phyloP scores from a whole-genome alignment of 2,797 vertebrate species.

The Galagoides demidoff region DNA sequence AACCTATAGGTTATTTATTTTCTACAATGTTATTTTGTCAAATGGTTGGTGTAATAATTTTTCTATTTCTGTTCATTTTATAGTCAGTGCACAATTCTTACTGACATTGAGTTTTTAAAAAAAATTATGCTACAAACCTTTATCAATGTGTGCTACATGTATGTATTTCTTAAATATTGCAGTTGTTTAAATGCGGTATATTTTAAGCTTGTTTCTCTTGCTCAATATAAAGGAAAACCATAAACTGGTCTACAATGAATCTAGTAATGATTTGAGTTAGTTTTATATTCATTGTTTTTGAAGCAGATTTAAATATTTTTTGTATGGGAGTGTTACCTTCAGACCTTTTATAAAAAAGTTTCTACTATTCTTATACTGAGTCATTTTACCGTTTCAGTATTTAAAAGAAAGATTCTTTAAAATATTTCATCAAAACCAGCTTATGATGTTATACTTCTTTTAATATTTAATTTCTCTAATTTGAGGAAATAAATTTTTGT shows the following conservation, averaged over 20 bases:
- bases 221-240: not conserved
- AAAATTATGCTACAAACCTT: slow-evolving; percentile 39
- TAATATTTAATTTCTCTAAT: slow-evolving; percentile 50
- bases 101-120: slow-evolving; percentile 36
- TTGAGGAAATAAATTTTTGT: not conserved
- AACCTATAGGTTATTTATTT: slow-evolving; percentile 41
- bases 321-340: not conserved
- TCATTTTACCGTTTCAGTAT: slow-evolving; percentile 32
- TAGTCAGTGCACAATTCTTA: slow-evolving; percentile 27
- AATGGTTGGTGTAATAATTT: not conserved
- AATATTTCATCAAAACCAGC: not conserved
- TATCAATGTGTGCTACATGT: slow-evolving; percentile 1
- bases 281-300: slow-evolving; percentile 58
- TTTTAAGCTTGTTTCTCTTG: slow-evolving; percentile 52
- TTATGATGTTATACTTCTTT: slow-evolving; percentile 45
- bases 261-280: slow-evolving; percentile 31
- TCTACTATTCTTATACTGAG: slow-evolving; percentile 10
- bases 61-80: slow-evolving; percentile 13
- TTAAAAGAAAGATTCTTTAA: slow-evolving; percentile 58
- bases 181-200: not conserved
- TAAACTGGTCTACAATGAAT: not conserved
- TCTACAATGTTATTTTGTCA: slow-evolving; percentile 38
- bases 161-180: slow-evolving; percentile 57
- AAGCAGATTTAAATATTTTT: slow-evolving; percentile 1
- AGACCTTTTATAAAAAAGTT: slow-evolving; percentile 4